Percentiles rank a stretch among this genome's conserved stretches.
phyloP scores from a whole-genome alignment of 2,797 vertebrate species.

The Tinamus major region DNA sequence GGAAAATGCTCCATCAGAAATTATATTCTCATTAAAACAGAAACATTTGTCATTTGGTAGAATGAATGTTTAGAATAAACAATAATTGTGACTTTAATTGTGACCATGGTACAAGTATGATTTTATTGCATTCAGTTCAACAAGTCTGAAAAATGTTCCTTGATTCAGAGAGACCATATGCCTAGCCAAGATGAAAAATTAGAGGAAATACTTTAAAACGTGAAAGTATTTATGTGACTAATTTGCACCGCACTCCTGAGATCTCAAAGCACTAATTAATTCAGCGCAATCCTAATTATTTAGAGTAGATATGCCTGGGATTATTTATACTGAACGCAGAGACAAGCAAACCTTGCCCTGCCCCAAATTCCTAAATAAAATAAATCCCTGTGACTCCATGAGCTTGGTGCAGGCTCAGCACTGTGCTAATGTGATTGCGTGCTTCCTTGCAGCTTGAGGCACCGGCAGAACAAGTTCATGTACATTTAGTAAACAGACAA shows the following conservation, averaged over 20 bases:
- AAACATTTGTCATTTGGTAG: neutral
- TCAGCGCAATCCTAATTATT: conserved; percentile 42
- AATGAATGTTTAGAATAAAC: neutral
- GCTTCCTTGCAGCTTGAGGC: conserved; percentile 47
- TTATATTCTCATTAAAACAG: neutral
- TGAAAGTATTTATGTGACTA: conserved; percentile 8
- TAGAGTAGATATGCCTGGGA: conserved; percentile 39
- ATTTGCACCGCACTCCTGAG: conserved; percentile 28
- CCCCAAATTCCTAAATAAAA: conserved; percentile 72
- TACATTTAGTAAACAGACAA: conserved; percentile 16
- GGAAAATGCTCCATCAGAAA: neutral
- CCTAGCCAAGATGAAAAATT: conserved; percentile 18
- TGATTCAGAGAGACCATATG: neutral
- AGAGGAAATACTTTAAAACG: conserved; percentile 34
- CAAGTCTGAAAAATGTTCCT: neutral
- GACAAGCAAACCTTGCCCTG: conserved; percentile 51
- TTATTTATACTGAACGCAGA: conserved; percentile 43
- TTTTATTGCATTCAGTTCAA: conserved; percentile 7
- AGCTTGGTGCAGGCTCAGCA: conserved; percentile 61
- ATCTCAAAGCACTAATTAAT: conserved; percentile 30
- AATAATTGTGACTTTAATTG: neutral
- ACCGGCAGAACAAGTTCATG: conserved; percentile 61
- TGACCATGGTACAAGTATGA: neutral
- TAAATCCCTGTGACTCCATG: conserved; percentile 64
- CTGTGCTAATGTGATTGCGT: conserved; percentile 42